Base-by-base conservation (phyloP, 2,113 vertebrate genomes). In the Microtus oregoni region DNA sequence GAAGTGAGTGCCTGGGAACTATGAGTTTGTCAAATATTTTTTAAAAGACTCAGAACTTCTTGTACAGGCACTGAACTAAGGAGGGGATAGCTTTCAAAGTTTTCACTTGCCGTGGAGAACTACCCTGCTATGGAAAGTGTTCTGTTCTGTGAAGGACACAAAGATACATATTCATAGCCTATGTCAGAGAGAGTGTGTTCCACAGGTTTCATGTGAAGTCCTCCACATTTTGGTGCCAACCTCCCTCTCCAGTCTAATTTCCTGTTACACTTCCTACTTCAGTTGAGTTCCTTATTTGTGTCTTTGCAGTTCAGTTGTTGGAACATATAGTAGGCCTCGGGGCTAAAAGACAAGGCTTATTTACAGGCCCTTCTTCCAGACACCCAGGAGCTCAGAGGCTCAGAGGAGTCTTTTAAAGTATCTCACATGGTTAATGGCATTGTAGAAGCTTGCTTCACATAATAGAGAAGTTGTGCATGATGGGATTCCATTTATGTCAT, bases 1-100 rank as follows among this genome's bases (percentile, higher is more conserved):
- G 47, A 35, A 97, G 55, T 92, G 52, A 86, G 68, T 96, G 85
- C 67, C 86, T 95, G 52, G 76, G 91, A 95, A 90, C 83, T 86
- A 67, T 89, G 89, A 92, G 76, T 95, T 94, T 67, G 41, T 92
- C 67, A 76, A 85, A 79, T 94, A 63, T 89, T 85, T 58, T 58
- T 58, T 20, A 85, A 81, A 91, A 32, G 24, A 55, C 65, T 63
- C 50, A 94, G 85, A 94, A 83, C 30, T 82, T 94, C 30, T 81
- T 58, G 2, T 92, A 92, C 4, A 93, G 81, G 1, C 85, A 92
- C 26, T 91, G n/a, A 78, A 85, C 28, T 87, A 92, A 96, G 76
- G 9, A 35, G 32, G 6, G 9, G 68, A 75, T 44, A 78, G 28
- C 83, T 96, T 95, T 86, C 14, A 78, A 94, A 70, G 55, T 88